A percentile compares a stretch with the other conserved stretches of the same genome.
Evolutionary conservation across 2,113 vertebrate species (phyloP).

Genomic region (Rafetus swinhoei): DNA sequence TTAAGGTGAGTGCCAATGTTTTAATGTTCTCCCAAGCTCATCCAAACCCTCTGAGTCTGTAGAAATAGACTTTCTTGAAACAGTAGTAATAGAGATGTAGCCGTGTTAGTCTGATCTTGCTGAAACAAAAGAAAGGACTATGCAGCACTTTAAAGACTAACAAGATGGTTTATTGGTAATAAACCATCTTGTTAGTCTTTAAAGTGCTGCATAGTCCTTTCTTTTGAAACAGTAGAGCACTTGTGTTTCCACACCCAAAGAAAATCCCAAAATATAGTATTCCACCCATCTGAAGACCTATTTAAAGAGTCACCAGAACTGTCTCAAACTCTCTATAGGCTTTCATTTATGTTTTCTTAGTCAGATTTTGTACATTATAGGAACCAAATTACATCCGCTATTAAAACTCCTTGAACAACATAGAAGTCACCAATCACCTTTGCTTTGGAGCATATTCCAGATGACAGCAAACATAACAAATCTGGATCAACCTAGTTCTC

Average conservation of each 20-base stretch:
- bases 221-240: neutral
- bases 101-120: too few relatives aligned
- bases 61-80: neutral
- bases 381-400: neutral
- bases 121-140: too few relatives aligned
- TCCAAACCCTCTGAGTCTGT: neutral
- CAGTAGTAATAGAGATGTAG: accelerated
- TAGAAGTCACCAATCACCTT: accelerated
- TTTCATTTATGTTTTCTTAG: accelerated
- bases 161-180: too few relatives aligned
- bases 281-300: neutral
- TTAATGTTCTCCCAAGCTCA: neutral
- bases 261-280: neutral
- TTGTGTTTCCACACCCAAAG: neutral
- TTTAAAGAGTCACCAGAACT: neutral
- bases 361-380: neutral
- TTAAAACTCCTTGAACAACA: neutral
- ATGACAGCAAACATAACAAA: accelerated
- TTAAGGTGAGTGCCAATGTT: neutral
- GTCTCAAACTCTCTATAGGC: neutral
- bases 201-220: too few relatives aligned
- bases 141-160: too few relatives aligned
- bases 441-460: neutral
- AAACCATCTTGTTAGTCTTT: too few relatives aligned
- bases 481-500: neutral